Evolutionary conservation across 2,888 invertebrate species (phyloP).

Genomic region (Leistus spinibarbis): DNA sequence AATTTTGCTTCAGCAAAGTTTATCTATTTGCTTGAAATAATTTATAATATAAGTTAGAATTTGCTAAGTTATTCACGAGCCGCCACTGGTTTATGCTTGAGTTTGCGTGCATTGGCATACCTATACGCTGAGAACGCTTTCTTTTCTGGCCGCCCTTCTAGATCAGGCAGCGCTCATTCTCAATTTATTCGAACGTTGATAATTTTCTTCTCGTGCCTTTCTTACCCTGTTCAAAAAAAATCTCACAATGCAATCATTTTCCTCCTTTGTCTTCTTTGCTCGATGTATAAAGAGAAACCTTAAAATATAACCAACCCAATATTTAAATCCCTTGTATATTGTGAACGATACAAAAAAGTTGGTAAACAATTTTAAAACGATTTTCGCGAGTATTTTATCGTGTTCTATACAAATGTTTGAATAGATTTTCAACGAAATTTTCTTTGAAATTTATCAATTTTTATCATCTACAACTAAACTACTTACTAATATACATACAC

Average conservation of each 20-base stretch:
- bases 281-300: not conserved
- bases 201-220: conserved; percentile 20
- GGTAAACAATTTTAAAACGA: not conserved
- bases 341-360: not conserved
- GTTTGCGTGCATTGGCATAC: not conserved
- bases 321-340: not conserved
- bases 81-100: not conserved
- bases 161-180: conserved; percentile 12
- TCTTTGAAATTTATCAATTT: not conserved
- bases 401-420: not conserved
- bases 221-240: conserved; percentile 8
- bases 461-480: too few relatives aligned
- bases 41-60: too few relatives aligned
- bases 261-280: not conserved
- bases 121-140: not conserved
- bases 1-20: too few relatives aligned
- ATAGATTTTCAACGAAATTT: not conserved
- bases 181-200: conserved; percentile 31
- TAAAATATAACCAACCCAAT: not conserved
- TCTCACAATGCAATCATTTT: not conserved
- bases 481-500: too few relatives aligned
- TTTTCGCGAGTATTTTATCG: not conserved
- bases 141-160: not conserved
- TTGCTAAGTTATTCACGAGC: not conserved
- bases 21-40: too few relatives aligned